Conservation (phyloP, 37 sponge, comb jelly and placozoan genomes). For the Crambe crambe region DNA sequence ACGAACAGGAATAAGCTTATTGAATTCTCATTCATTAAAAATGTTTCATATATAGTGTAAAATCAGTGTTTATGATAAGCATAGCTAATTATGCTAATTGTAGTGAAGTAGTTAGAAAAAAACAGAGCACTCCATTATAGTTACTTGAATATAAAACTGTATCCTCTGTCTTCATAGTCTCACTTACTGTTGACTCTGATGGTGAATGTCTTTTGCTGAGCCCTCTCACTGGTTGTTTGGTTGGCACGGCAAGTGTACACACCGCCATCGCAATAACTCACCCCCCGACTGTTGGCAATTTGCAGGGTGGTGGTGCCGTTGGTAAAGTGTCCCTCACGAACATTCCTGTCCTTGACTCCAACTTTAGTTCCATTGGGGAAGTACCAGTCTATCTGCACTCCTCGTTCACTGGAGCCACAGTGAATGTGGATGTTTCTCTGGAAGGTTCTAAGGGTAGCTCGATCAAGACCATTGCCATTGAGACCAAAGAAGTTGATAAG, state of each 20-base stretch:
- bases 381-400: constrained; percentile 22
- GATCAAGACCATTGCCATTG: constrained; percentile 35
- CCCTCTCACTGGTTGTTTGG: background rate
- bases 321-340: constrained; percentile 13
- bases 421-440: constrained; percentile 14
- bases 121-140: no score
- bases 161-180: no score
- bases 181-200: constrained; percentile 33
- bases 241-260: constrained; percentile 30
- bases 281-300: background rate
- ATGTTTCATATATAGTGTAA: no score
- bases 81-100: no score
- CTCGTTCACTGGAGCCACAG: background rate
- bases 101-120: no score
- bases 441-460: background rate
- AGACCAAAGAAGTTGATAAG: constrained; percentile 29
- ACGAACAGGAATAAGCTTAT: no score
- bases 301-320: constrained; percentile 41
- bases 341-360: constrained; percentile 7
- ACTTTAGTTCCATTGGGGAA: constrained; percentile 21
- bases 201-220: constrained; percentile 15
- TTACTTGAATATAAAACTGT: no score
- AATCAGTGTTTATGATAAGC: no score
- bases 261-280: constrained; percentile 15
- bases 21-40: no score